Conservation (phyloP, 2,797 vertebrate genomes). For the Simalia tracyae region DNA sequence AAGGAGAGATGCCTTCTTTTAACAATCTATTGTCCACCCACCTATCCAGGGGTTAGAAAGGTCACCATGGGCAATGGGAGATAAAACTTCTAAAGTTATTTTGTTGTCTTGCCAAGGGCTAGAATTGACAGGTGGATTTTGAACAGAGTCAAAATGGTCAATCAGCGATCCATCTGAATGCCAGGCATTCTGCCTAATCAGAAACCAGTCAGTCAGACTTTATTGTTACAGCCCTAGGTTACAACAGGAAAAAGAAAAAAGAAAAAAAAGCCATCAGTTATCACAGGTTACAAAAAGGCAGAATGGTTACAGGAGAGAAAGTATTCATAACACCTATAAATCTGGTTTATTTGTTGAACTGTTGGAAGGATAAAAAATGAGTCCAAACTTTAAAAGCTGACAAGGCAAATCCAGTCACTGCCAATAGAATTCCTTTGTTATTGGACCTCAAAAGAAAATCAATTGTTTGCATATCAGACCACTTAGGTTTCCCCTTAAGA, state of each 20-base stretch:
- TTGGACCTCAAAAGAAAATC: neutral
- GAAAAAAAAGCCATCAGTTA: neutral
- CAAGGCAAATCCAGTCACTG: neutral
- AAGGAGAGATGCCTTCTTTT: neutral
- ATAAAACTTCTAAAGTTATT: neutral
- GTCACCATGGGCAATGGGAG: neutral
- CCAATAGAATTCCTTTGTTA: neutral
- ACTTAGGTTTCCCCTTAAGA: neutral
- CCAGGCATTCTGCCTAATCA: neutral
- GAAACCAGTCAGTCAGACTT: neutral
- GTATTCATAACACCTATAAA: neutral
- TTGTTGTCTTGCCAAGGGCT: neutral
- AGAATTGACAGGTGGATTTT: neutral
- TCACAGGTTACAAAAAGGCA: neutral
- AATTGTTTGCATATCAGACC: neutral
- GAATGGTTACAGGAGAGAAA: constrained; percentile 1
- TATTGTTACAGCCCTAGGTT: neutral
- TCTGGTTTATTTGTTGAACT: neutral
- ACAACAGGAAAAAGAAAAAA: neutral
- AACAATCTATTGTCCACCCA: neutral
- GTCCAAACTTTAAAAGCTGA: neutral
- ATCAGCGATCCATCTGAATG: neutral
- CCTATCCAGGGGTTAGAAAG: neutral
- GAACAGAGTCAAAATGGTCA: neutral
- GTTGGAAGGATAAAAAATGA: neutral